Percentiles rank a stretch among this genome's conserved stretches.
Conservation (phyloP, 2,113 vertebrate species). For the Megaceryle maxima region DNA sequence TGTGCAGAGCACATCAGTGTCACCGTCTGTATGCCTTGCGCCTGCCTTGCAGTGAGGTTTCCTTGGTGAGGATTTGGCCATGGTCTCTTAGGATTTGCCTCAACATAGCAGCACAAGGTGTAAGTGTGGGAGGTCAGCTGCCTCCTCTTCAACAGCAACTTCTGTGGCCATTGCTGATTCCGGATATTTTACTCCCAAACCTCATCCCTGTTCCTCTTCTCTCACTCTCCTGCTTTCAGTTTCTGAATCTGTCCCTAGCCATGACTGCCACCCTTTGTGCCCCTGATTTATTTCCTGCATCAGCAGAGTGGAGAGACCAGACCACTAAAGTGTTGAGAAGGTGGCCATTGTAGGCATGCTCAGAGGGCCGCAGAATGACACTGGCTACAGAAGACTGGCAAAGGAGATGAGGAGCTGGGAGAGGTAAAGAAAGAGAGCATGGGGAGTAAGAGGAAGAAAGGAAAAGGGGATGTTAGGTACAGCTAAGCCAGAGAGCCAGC, state of each 20-base stretch:
- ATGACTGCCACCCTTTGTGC: background rate
- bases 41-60: background rate
- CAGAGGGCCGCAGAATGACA: background rate
- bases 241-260: background rate
- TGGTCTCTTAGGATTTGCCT: background rate
- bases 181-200: background rate
- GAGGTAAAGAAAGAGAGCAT: background rate
- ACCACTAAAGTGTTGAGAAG: background rate
- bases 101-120: background rate
- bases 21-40: background rate
- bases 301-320: background rate
- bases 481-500: background rate
- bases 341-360: accelerated
- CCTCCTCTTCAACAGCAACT: background rate
- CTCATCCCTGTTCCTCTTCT: background rate
- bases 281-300: background rate
- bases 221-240: background rate
- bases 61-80: accelerated
- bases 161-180: background rate
- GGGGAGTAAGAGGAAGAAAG: background rate
- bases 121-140: background rate
- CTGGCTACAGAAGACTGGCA: background rate
- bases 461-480: background rate
- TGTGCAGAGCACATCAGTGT: background rate
- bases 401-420: background rate